phyloP scores from a whole-genome alignment of 2,888 invertebrate species.

The Ferdinandea cuprea region DNA sequence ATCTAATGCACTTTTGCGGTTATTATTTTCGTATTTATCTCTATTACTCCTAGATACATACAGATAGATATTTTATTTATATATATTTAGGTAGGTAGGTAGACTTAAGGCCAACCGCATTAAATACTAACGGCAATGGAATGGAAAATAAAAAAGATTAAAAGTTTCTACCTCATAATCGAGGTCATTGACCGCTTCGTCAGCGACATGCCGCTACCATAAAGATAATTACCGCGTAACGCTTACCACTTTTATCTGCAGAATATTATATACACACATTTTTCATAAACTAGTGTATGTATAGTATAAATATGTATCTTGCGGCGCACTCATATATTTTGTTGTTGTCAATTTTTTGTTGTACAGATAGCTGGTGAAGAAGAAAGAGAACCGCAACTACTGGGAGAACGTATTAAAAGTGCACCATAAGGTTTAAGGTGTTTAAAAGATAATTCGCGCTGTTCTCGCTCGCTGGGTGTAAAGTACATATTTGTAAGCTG shows the following conservation, averaged over 20 bases:
- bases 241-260: conserved; percentile 61
- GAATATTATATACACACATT: conserved; percentile 34
- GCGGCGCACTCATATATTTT: conserved; percentile 17
- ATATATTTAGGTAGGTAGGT: background rate
- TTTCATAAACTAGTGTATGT: conserved; percentile 38
- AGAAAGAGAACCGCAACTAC: conserved; percentile 3
- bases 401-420: conserved; percentile 2
- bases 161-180: conserved; percentile 28
- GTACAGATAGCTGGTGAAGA: background rate
- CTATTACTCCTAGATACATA: conserved; percentile 1
- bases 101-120: conserved; percentile 31
- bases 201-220: background rate
- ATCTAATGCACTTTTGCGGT: too few relatives aligned
- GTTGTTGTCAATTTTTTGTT: conserved; percentile 15
- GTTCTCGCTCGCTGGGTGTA: background rate
- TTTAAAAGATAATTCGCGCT: conserved; percentile 42
- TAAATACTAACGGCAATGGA: conserved; percentile 38
- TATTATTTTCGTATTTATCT: conserved; percentile 6
- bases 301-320: background rate
- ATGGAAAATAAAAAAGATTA: conserved; percentile 42
- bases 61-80: background rate
- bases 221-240: conserved; percentile 61
- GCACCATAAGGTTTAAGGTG: conserved; percentile 48
- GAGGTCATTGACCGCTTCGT: conserved; percentile 52
- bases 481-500: conserved; percentile 12